A percentile compares a stretch with the other conserved stretches of the same genome.
phyloP scores from a whole-genome alignment of 2,888 invertebrate species.

The Thalpophila matura region DNA sequence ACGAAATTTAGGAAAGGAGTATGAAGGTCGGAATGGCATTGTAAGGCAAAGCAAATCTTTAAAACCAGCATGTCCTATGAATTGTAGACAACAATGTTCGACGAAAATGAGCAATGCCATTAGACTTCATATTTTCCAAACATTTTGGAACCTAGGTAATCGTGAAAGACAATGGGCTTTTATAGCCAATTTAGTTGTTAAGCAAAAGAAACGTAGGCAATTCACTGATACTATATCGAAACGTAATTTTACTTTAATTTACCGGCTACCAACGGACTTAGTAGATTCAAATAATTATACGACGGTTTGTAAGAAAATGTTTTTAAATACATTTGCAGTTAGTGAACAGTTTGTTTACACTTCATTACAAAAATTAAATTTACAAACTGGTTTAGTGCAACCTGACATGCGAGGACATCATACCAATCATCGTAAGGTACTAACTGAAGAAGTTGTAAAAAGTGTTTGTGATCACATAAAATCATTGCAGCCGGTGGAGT shows the following conservation, averaged over 20 bases:
- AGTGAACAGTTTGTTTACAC: slow-evolving; percentile 27
- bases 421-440: no score
- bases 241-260: slow-evolving; percentile 14
- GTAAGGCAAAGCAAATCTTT: not conserved
- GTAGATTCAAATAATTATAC: not conserved
- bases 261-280: not conserved
- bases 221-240: slow-evolving; percentile 10
- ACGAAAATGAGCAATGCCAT: not conserved
- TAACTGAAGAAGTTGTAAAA: slow-evolving; percentile 9
- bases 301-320: slow-evolving; percentile 16
- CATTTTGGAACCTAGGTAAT: slow-evolving; percentile 10
- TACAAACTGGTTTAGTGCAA: not conserved
- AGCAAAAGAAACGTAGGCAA: slow-evolving; percentile 12
- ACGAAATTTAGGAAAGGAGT: not conserved
- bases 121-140: not conserved
- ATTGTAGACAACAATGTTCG: slow-evolving; percentile 3
- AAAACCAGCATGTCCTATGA: not conserved
- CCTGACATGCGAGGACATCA: not conserved
- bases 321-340: slow-evolving; percentile 18
- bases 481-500: not conserved
- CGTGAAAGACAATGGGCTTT: slow-evolving; percentile 19
- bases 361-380: slow-evolving; percentile 16
- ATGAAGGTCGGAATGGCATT: not conserved
- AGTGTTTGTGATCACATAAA: slow-evolving; percentile 21
- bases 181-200: slow-evolving; percentile 8